Base-by-base conservation (phyloP, 2,113 vertebrate genomes). In the Natator depressus region DNA sequence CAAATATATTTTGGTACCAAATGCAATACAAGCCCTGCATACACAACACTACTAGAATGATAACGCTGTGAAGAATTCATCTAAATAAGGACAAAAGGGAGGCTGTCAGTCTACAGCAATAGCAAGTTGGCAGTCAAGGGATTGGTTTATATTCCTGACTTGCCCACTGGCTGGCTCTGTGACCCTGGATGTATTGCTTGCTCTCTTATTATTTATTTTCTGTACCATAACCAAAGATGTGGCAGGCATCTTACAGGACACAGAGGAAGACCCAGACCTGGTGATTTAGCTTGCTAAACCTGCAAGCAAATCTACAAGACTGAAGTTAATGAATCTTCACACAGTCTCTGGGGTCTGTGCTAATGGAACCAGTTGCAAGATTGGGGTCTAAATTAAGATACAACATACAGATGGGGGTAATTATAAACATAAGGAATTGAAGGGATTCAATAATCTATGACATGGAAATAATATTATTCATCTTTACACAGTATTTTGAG, bases 81-180 rank as follows among this genome's bases (percentile, higher is more conserved):
- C 93, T 88, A 82, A 96, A 92, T 49, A 29, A 54, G n/a, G 82
- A 82, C 76, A 94, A 10, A 86, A 91, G 50, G 87, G 88, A 93
- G 88, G 2, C 89, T 92, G 92, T 94, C 90, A 91, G 92, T 79
- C 54, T 51, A 20, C 84, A 76, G 59, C 51, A 89, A 38, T 22
- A 89, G 62, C 0, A 22, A 88, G 25, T 25, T 81, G 90, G 12
- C 10, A 82, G 57, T 75, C 27, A 55, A 92, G 89, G 55, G 65
- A 94, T 22, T 79, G 80, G 0, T 0, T 72, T 38, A 87, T 87
- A 57, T 13, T 83, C 89, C 54, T 47, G 5, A 82, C 4, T 42
- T 0, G 12, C 13, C n/a, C 0, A 0, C 50, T 49, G 76, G 0
- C 83, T 72, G 85, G 87, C 59, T 85, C 42, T 0, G 4, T 0